Percentiles rank a stretch among this genome's conserved stretches.
Conservation (phyloP, 1,140 invertebrate species). For the Bombus balteatus region DNA sequence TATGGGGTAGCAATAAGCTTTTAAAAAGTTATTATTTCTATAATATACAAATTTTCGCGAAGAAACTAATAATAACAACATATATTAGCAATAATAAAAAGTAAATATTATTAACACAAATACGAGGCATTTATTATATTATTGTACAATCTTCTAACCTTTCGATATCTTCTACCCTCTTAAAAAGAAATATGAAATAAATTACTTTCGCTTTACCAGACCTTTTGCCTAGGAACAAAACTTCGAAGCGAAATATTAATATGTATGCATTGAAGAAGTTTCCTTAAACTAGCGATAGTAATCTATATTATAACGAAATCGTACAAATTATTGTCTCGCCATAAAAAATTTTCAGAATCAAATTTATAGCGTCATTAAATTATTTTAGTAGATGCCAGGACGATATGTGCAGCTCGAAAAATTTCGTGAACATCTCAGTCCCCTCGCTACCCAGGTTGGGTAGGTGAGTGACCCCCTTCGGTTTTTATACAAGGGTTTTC, state of each 20-base stretch:
- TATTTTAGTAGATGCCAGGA: background rate
- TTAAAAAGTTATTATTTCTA: background rate
- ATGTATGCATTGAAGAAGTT: background rate
- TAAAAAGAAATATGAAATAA: background rate
- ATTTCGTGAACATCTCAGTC: slow-evolving; percentile 58
- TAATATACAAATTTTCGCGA: no score
- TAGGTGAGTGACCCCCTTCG: slow-evolving; percentile 79
- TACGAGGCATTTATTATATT: background rate
- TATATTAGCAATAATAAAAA: background rate
- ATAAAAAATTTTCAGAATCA: background rate
- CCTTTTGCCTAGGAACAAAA: background rate
- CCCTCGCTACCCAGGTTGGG: slow-evolving; percentile 66
- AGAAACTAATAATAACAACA: background rate
- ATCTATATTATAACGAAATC: background rate
- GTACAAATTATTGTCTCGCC: background rate
- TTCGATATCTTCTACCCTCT: background rate
- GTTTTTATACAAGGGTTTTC: slow-evolving; percentile 81
- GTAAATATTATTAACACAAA: background rate
- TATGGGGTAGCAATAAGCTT: background rate
- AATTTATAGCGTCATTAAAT: slow-evolving; percentile 10
- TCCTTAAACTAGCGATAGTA: background rate
- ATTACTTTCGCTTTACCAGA: background rate
- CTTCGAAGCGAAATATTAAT: background rate
- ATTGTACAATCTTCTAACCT: no score
- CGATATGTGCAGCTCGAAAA: slow-evolving; percentile 20